phyloP scores from a whole-genome alignment of 2,888 invertebrate species.

The Eretmocerus hayati region DNA sequence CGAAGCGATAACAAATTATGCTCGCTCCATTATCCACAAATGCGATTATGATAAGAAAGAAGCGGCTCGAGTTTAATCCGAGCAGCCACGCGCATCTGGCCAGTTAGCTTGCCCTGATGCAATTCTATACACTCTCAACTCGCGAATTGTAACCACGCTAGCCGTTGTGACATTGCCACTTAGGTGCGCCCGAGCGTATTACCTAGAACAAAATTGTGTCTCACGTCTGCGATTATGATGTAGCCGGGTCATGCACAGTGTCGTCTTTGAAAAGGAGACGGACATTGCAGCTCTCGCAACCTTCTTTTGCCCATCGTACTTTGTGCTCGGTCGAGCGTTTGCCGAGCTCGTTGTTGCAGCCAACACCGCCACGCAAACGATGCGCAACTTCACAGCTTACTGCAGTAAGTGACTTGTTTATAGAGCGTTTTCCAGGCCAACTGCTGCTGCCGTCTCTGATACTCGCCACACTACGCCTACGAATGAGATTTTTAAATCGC shows the following conservation, averaged over 20 bases:
- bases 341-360: too few species aligned
- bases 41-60: constrained; percentile 47
- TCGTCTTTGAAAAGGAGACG: too few species aligned
- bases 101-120: constrained; percentile 2
- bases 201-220: not conserved
- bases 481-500: not conserved
- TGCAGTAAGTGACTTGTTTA: constrained; percentile 1
- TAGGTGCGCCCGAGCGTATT: not conserved
- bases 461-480: not conserved
- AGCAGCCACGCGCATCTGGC: not conserved
- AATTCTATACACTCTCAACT: too few species aligned
- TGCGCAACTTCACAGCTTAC: not conserved
- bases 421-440: not conserved
- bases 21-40: constrained; percentile 46
- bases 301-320: too few species aligned
- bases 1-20: constrained; percentile 46
- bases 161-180: too few species aligned
- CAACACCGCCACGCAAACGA: constrained; percentile 2
- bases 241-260: not conserved
- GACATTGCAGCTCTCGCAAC: too few species aligned
- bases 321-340: too few species aligned
- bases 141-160: too few species aligned
- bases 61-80: constrained; percentile 31
- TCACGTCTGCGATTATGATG: not conserved
- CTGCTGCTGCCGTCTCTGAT: not conserved